Percentiles rank a stretch among this genome's conserved stretches.
Evolutionary conservation across 2,113 vertebrate genomes (phyloP).

Genomic region (Romanogobio albipinnatus): DNA sequence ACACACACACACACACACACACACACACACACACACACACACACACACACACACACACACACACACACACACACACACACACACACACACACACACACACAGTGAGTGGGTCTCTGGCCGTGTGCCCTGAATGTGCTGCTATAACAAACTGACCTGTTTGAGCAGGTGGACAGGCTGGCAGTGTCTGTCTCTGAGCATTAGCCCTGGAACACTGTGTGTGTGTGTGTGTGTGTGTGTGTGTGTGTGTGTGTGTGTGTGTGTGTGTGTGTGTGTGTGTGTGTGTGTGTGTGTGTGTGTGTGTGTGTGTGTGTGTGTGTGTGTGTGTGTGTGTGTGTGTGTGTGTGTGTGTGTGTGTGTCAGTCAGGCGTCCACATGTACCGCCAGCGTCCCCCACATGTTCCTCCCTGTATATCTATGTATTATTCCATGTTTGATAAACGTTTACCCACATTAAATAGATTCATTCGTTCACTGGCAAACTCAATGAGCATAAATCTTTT

Average conservation of each 20-base stretch:
- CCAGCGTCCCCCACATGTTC: not conserved
- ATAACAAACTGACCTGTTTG: slow-evolving; percentile 49
- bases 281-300: not conserved
- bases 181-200: too few relatives aligned
- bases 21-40: too few relatives aligned
- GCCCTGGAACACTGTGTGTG: too few relatives aligned
- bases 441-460: not conserved
- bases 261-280: not conserved
- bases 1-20: not conserved
- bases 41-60: too few relatives aligned
- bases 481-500: not conserved
- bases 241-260: not conserved
- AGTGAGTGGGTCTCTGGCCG: not conserved
- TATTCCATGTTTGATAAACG: not conserved
- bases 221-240: not conserved
- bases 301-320: not conserved
- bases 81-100: too few relatives aligned
- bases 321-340: not conserved
- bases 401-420: not conserved
- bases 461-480: not conserved
- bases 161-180: slow-evolving; percentile 44
- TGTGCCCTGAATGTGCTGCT: slow-evolving; percentile 23
- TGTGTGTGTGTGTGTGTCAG: not conserved
- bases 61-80: too few relatives aligned
- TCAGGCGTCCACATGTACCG: not conserved